Evolutionary conservation across 2,888 invertebrate genomes (phyloP).

Genomic region (Sphecodes monilicornis): DNA sequence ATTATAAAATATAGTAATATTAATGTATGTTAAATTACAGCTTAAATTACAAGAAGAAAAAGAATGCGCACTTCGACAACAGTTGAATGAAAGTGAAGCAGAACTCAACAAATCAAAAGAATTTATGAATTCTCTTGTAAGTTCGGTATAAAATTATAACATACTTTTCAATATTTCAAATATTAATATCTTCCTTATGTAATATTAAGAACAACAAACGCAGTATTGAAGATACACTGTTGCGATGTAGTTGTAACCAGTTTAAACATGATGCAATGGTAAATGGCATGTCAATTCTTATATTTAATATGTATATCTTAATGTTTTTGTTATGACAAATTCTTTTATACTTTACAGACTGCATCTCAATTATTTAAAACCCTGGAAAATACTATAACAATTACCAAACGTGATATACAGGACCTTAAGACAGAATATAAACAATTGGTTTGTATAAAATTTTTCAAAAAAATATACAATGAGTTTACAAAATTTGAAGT

Average conservation of each 20-base stretch:
- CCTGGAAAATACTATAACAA: slow-evolving; percentile 72
- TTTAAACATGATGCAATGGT: slow-evolving; percentile 63
- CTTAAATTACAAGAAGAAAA: slow-evolving; percentile 69
- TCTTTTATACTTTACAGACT: slow-evolving; percentile 59
- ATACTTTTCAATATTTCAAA: neutral
- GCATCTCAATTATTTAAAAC: slow-evolving; percentile 72
- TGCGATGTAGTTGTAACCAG: slow-evolving; percentile 54
- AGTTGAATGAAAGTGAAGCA: slow-evolving; percentile 68
- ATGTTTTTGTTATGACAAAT: slow-evolving; percentile 7
- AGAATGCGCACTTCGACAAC: slow-evolving; percentile 67
- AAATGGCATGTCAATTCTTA: slow-evolving; percentile 18
- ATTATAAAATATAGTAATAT: slow-evolving; percentile 2
- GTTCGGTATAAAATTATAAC: slow-evolving; percentile 43
- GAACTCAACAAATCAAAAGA: slow-evolving; percentile 73
- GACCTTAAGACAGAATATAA: slow-evolving; percentile 73
- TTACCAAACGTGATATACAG: slow-evolving; percentile 70
- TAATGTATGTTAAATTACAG: slow-evolving; percentile 60
- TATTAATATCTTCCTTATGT: slow-evolving; percentile 27
- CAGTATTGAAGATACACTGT: slow-evolving; percentile 49
- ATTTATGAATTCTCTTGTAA: slow-evolving; percentile 68
- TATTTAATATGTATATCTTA: neutral
- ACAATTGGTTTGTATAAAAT: slow-evolving; percentile 64
- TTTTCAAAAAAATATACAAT: neutral
- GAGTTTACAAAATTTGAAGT: neutral
- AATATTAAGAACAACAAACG: slow-evolving; percentile 51